These are phyloP conservation scores for Zaprionus taronus DNA, from an alignment of 1,140 invertebrate genomes.

Conservation along the genomic window DNA sequence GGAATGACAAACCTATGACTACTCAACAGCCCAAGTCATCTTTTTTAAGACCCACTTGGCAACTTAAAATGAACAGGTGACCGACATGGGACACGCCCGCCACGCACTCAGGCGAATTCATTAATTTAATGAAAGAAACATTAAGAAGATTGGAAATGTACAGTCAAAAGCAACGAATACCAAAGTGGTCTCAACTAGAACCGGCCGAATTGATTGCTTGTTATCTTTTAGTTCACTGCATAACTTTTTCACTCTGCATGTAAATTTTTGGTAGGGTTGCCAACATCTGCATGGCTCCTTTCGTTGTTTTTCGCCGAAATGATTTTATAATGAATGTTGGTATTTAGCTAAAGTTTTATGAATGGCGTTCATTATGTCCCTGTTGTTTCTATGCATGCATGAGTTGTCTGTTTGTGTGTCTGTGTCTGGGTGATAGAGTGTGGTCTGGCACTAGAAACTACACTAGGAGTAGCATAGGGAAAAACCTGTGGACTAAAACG, in stretches of 20 bases:
- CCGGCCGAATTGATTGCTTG: constrained; percentile 68
- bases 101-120: not conserved
- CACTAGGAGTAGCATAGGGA: constrained; percentile 14
- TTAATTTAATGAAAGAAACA: constrained; percentile 67
- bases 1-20: not conserved
- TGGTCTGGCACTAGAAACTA: constrained; percentile 37
- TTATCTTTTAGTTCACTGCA: constrained; percentile 77
- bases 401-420: constrained; percentile 9
- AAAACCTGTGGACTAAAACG: constrained; percentile 59
- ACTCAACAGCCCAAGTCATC: constrained; percentile 3
- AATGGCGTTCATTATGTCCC: constrained; percentile 75
- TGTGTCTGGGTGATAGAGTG: constrained; percentile 6
- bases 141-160: not conserved
- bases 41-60: constrained; percentile 4
- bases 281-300: constrained; percentile 36
- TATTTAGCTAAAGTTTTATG: constrained; percentile 83
- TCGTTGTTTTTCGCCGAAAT: constrained; percentile 60
- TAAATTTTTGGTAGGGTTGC: constrained; percentile 61
- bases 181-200: not conserved
- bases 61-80: not conserved
- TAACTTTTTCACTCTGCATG: constrained; percentile 81
- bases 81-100: not conserved
- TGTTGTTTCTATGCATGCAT: constrained; percentile 5
- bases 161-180: constrained; percentile 8
- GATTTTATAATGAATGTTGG: constrained; percentile 83